phyloP scores from a whole-genome alignment of 2,888 invertebrate genomes.

The Apamea monoglypha region DNA sequence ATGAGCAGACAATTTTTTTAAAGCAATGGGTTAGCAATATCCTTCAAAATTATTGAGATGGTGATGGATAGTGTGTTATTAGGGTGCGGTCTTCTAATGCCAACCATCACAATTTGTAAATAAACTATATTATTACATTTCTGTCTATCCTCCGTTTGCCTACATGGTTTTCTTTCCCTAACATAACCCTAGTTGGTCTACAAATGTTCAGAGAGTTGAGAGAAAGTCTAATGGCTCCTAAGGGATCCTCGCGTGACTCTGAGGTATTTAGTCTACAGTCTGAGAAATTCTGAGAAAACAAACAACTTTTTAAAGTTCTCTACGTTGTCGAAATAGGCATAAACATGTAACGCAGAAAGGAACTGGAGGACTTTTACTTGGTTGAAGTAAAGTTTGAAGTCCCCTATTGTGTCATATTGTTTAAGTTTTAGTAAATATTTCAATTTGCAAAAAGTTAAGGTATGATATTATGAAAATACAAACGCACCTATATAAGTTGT shows the following conservation, averaged over 20 bases:
- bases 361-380: background rate
- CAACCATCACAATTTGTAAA: no score
- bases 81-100: no score
- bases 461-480: background rate
- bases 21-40: no score
- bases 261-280: background rate
- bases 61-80: no score
- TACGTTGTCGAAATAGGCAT: background rate
- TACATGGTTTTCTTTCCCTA: background rate
- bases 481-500: background rate
- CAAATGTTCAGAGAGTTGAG: slow-evolving; percentile 5
- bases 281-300: background rate
- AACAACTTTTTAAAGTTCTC: background rate
- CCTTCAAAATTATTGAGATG: no score
- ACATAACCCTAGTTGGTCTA: background rate
- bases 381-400: background rate
- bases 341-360: background rate
- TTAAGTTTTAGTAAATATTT: background rate
- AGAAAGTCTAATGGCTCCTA: slow-evolving; percentile 13
- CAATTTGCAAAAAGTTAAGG: background rate
- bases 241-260: background rate
- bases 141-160: no score
- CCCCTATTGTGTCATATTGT: background rate
- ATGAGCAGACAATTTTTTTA: no score
- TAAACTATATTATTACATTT: no score